Conservation (phyloP, 2,888 invertebrate species). For the Volucella zonaria region DNA sequence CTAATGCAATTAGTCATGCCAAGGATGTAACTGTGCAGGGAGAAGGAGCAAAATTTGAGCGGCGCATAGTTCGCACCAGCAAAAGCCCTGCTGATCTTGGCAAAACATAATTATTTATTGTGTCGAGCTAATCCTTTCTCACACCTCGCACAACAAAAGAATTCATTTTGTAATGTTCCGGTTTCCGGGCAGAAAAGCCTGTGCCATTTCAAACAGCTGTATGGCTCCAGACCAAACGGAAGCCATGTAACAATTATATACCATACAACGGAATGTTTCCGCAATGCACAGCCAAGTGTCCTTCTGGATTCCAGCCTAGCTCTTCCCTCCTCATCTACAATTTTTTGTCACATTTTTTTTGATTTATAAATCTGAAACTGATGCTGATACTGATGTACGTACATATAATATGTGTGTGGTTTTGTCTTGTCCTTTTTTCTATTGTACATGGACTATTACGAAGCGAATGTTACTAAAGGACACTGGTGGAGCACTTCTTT, state of each 20-base stretch:
- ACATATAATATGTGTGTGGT: too few relatives aligned
- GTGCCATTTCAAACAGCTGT: slow-evolving; percentile 28
- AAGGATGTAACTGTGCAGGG: slow-evolving; percentile 6
- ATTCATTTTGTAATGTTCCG: slow-evolving; percentile 65
- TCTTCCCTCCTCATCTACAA: too few relatives aligned
- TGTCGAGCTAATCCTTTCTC: slow-evolving; percentile 66
- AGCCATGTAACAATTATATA: slow-evolving; percentile 28
- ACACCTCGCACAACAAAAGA: slow-evolving; percentile 55
- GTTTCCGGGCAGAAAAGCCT: slow-evolving; percentile 44
- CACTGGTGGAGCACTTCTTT: too few relatives aligned
- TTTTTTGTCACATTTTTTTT: too few relatives aligned
- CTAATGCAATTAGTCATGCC: slow-evolving; percentile 23
- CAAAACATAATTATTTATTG: slow-evolving; percentile 70
- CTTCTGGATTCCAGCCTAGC: not conserved
- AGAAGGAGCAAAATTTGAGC: slow-evolving; percentile 5
- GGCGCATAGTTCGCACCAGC: slow-evolving; percentile 5
- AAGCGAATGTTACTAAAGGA: too few relatives aligned
- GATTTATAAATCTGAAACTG: too few relatives aligned
- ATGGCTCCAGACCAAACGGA: slow-evolving; percentile 23
- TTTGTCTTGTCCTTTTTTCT: too few relatives aligned
- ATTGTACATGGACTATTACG: too few relatives aligned
- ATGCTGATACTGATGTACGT: too few relatives aligned
- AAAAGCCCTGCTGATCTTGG: slow-evolving; percentile 50
- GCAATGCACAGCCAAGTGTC: slow-evolving; percentile 27
- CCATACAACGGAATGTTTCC: slow-evolving; percentile 26